A percentile compares a stretch with the other conserved stretches of the same genome.
Evolutionary conservation across 2,888 invertebrate genomes (phyloP).

Genomic region (Andrena praecox): DNA sequence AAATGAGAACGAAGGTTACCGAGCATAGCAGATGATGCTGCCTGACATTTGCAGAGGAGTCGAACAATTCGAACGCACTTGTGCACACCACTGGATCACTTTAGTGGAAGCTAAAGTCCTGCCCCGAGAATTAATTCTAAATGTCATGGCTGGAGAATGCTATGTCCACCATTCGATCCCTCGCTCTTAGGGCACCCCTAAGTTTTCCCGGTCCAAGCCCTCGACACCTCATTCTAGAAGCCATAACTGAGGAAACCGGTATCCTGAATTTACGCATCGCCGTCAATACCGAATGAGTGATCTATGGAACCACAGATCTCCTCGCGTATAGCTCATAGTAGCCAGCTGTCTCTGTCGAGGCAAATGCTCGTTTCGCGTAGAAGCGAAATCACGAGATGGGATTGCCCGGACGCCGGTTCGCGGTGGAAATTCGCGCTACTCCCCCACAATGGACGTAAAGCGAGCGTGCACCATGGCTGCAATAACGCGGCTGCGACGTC

Average conservation of each 20-base stretch:
- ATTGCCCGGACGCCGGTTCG: conserved; percentile 27
- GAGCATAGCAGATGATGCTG: background rate
- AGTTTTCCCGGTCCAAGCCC: background rate
- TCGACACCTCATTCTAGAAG: background rate
- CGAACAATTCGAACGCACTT: no score
- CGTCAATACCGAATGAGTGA: background rate
- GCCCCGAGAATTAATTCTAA: no score
- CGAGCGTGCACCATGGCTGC: background rate
- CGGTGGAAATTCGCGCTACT: conserved; percentile 27
- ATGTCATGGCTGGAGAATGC: no score
- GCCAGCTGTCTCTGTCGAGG: background rate
- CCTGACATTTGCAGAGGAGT: no score
- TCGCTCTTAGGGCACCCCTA: no score
- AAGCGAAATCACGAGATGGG: conserved; percentile 4
- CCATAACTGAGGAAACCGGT: background rate
- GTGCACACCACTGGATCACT: no score
- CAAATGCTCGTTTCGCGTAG: background rate
- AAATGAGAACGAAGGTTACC: background rate
- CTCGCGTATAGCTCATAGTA: background rate
- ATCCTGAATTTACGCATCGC: background rate
- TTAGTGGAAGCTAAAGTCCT: no score
- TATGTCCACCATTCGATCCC: no score
- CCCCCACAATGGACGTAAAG: background rate
- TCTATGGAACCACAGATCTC: background rate
- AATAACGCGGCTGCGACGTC: conserved; percentile 25